Evolutionary conservation across 2,888 invertebrate genomes (phyloP).

Genomic region (Ceramica pisi): DNA sequence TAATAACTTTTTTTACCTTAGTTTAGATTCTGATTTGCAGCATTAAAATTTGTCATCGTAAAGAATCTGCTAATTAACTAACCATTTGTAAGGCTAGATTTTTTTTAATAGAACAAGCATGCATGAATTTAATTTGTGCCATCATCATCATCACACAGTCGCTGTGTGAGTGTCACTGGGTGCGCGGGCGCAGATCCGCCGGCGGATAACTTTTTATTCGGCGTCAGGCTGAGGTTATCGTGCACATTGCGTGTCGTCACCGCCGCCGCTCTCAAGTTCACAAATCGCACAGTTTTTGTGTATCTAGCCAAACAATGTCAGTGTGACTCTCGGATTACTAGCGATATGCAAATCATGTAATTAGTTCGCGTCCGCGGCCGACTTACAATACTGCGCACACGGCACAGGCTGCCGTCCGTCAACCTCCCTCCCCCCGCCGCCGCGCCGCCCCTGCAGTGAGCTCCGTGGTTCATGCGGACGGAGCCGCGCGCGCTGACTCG

Average conservation of each 20-base stretch:
- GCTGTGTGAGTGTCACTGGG: not conserved
- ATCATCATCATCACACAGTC: not conserved
- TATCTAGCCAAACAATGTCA: conserved; percentile 29
- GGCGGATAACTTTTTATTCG: conserved; percentile 40
- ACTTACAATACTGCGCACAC: conserved; percentile 17
- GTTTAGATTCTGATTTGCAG: too few species aligned
- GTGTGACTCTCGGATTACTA: conserved; percentile 33
- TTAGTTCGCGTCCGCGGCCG: conserved; percentile 44
- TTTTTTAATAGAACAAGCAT: too few species aligned
- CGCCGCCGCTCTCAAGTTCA: conserved; percentile 11
- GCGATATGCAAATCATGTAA: conserved; percentile 54
- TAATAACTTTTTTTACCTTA: too few species aligned
- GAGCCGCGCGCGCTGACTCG: too few species aligned
- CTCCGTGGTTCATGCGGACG: conserved; percentile 8
- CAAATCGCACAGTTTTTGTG: conserved; percentile 26
- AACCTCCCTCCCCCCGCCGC: too few species aligned
- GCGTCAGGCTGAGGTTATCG: conserved; percentile 24
- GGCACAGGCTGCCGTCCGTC: too few species aligned
- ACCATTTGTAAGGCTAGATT: too few species aligned
- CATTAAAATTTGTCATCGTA: too few species aligned
- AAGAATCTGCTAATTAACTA: too few species aligned
- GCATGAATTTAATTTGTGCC: too few species aligned
- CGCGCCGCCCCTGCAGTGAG: too few species aligned
- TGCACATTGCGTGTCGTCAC: conserved; percentile 33
- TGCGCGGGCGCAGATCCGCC: conserved; percentile 11